A percentile compares a stretch with the other conserved stretches of the same genome.
phyloP scores from a whole-genome alignment of 2,113 vertebrate species.

The Dicerorhinus sumatrensis region DNA sequence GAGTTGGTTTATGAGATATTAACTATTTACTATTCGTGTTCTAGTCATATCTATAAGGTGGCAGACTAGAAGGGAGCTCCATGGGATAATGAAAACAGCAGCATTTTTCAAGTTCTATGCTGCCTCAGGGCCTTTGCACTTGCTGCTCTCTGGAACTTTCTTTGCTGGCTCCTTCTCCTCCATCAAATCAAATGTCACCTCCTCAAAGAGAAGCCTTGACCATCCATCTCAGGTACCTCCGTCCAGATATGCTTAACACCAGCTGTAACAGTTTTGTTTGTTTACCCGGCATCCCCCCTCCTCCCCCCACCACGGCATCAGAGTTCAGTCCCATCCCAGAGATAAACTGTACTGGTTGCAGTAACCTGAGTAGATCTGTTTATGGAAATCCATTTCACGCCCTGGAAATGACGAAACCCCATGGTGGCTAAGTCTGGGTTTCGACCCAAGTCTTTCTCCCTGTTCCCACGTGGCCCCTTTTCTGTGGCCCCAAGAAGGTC shows the following conservation, averaged over 20 bases:
- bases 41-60: background rate
- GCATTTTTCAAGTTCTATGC: background rate
- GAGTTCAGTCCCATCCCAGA: background rate
- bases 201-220: background rate
- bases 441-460: background rate
- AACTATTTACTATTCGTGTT: background rate
- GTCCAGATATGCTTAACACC: background rate
- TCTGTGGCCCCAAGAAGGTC: background rate
- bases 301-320: accelerated
- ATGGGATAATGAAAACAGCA: accelerated
- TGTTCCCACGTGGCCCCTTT: background rate
- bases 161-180: background rate
- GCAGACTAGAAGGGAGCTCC: background rate
- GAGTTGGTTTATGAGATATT: background rate
- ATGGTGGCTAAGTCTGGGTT: background rate
- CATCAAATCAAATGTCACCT: background rate
- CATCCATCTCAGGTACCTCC: background rate
- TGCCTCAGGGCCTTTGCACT: background rate
- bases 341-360: background rate
- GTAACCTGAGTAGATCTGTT: background rate
- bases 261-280: background rate
- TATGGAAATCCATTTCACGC: accelerated
- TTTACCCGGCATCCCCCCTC: too few species aligned
- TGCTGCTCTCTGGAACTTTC: background rate
- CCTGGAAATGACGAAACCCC: background rate